phyloP scores from a whole-genome alignment of 1,140 invertebrate species.

The Centruroides sculpturatus region DNA sequence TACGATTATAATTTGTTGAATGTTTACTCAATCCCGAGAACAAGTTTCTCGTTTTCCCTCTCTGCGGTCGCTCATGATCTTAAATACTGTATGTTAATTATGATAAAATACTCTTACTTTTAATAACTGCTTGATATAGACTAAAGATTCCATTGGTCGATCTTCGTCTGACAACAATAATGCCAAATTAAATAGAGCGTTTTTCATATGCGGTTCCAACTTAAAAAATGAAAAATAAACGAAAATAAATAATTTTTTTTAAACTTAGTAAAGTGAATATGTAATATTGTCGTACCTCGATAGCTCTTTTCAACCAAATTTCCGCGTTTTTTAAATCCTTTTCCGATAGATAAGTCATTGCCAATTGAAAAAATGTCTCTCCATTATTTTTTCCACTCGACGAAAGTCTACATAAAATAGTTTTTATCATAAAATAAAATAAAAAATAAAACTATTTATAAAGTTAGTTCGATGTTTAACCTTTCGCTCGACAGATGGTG shows the following conservation, averaged over 20 bases:
- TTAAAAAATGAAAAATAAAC: neutral
- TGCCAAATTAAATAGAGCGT: constrained; percentile 87
- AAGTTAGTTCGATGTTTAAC: neutral
- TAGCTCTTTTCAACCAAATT: constrained; percentile 27
- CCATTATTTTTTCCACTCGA: constrained; percentile 30
- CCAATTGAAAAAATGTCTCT: constrained; percentile 80
- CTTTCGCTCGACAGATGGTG: neutral
- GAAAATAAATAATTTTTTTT: neutral
- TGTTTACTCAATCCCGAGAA: too few species aligned
- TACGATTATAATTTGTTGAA: too few species aligned
- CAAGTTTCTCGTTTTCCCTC: too few species aligned
- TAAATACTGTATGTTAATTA: too few species aligned
- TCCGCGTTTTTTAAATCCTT: constrained; percentile 60
- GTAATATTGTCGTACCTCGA: constrained; percentile 22
- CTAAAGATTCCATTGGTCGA: constrained; percentile 4
- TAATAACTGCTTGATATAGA: constrained; percentile 7
- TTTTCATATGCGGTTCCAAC: constrained; percentile 44
- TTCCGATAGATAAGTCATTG: constrained; percentile 93
- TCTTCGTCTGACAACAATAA: constrained; percentile 67
- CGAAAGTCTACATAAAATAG: too few species aligned
- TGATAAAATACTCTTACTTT: constrained; percentile 1
- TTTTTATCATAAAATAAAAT: too few species aligned
- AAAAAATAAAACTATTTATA: neutral
- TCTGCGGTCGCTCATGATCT: too few species aligned
- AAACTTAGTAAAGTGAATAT: too few species aligned